Conservation (phyloP, 2,797 vertebrate genomes). For the Leptoclinus maculatus region DNA sequence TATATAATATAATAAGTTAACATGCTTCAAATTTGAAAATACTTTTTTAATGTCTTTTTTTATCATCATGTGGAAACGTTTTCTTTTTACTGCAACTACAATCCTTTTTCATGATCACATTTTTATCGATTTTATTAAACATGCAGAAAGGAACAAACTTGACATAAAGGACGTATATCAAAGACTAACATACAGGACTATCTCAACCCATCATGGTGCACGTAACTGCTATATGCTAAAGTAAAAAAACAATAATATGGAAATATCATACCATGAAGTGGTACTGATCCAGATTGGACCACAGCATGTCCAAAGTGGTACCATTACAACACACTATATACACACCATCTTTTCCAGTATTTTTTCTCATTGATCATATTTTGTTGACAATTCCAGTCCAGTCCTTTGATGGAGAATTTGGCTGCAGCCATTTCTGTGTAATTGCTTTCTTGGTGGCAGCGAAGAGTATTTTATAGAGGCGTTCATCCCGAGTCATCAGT, state of each 20-base stretch:
- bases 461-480: constrained; percentile 10
- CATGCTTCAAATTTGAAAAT: not conserved
- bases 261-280: not conserved
- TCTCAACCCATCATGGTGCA: not conserved
- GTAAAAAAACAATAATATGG: not conserved
- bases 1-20: not conserved
- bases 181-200: not conserved
- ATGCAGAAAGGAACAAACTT: not conserved
- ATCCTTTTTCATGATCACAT: not conserved
- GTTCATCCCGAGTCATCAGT: constrained; percentile 6
- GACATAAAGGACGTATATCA: not conserved
- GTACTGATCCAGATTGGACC: not conserved
- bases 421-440: not conserved
- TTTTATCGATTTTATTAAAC: not conserved
- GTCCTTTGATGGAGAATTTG: not conserved
- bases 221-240: not conserved
- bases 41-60: not conserved
- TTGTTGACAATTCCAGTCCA: not conserved
- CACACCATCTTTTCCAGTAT: not conserved
- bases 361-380: constrained; percentile 3
- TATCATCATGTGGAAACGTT: not conserved
- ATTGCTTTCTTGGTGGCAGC: constrained; percentile 6
- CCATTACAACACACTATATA: not conserved
- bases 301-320: not conserved
- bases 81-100: not conserved